phyloP scores from a whole-genome alignment of 35 echinoderm and acorn worm species.

The Patiria miniata region DNA sequence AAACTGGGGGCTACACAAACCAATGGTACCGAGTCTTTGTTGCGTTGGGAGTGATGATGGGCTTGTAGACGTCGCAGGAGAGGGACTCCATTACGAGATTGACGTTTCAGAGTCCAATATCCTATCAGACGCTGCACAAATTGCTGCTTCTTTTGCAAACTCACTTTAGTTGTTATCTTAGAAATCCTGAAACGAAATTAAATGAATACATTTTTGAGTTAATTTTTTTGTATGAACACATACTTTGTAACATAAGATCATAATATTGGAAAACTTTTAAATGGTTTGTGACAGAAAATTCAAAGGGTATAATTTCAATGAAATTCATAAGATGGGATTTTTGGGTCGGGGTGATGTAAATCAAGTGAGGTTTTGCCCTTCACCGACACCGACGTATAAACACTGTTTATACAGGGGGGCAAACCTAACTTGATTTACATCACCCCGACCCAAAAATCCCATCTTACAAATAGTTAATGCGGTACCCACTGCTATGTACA shows the following conservation, averaged over 20 bases:
- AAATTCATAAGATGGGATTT: no score
- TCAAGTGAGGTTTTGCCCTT: no score
- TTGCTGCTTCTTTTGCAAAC: constrained; percentile 87
- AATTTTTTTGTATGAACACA: background rate
- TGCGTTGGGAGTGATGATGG: constrained; percentile 88
- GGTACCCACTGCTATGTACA: no score
- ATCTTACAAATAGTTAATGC: no score
- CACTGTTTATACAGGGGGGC: no score
- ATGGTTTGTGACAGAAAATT: background rate
- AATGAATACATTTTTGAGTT: background rate
- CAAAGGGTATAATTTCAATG: no score
- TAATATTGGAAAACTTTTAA: background rate
- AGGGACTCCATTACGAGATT: constrained; percentile 93
- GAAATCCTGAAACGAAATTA: constrained; percentile 69
- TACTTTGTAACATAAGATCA: background rate
- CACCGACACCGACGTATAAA: no score
- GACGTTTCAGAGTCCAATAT: constrained; percentile 96
- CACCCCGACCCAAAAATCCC: no score
- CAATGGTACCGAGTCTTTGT: constrained; percentile 89
- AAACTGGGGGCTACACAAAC: constrained; percentile 31
- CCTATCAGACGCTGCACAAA: constrained; percentile 90
- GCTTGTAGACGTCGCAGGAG: constrained; percentile 84
- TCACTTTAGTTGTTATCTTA: constrained; percentile 92
- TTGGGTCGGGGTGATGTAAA: no score
- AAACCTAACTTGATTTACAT: no score